Percentiles rank a stretch among this genome's conserved stretches.
Evolutionary conservation across 2,797 vertebrate genomes (phyloP).

Genomic region (Hemitrygon akajei): DNA sequence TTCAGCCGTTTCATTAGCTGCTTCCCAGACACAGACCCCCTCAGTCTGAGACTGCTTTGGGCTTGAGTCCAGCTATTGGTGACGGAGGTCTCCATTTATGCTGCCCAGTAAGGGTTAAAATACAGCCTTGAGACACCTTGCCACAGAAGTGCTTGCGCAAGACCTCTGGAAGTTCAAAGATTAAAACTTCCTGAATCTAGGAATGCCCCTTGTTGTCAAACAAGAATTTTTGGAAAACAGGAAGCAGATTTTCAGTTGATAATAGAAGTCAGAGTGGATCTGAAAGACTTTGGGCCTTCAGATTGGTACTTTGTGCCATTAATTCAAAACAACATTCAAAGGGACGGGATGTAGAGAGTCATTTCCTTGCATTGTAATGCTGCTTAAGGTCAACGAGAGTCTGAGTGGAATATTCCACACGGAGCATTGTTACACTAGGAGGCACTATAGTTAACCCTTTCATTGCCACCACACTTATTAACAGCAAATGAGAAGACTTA

Average conservation of each 20-base stretch:
- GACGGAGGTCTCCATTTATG: not conserved
- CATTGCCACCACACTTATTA: not conserved
- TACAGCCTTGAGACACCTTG: not conserved
- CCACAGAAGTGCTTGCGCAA: no score
- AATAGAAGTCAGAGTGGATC: not conserved
- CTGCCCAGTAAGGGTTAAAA: not conserved
- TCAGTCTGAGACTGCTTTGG: not conserved
- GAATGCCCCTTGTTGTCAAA: slow-evolving; percentile 5
- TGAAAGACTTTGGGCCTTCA: slow-evolving; percentile 2
- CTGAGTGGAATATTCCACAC: not conserved
- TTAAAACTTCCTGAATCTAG: not conserved
- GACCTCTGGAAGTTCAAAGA: not conserved
- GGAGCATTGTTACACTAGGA: not conserved
- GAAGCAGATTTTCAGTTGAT: slow-evolving; percentile 32
- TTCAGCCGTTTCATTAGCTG: not conserved
- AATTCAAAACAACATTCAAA: not conserved
- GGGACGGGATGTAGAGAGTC: not conserved
- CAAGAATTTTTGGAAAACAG: slow-evolving; percentile 4
- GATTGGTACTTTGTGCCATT: not conserved
- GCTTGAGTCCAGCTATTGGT: not conserved
- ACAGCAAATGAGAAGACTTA: no score
- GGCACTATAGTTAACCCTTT: not conserved
- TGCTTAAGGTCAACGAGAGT: not conserved
- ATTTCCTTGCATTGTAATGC: slow-evolving; percentile 9
- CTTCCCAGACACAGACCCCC: not conserved